A percentile compares a stretch with the other conserved stretches of the same genome.
Evolutionary conservation across 1,140 invertebrate species (phyloP).

Genomic region (Meloidogyne floridensis): DNA sequence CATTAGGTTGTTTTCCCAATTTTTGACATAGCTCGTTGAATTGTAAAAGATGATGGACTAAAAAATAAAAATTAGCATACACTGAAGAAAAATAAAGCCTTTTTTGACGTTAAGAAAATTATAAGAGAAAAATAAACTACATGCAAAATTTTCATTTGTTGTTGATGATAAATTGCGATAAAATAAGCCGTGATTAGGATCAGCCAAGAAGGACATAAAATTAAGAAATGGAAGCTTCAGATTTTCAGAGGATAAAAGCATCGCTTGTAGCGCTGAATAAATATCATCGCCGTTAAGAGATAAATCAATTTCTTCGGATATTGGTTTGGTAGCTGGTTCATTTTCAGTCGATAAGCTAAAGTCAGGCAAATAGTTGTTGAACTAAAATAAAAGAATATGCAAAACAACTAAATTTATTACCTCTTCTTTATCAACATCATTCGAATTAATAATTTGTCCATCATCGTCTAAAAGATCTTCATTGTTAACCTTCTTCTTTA

Average conservation of each 20-base stretch:
- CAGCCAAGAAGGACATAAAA: constrained; percentile 8
- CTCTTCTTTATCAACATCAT: neutral
- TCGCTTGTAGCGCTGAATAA: neutral
- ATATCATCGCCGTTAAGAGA: neutral
- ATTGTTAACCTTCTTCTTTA: neutral
- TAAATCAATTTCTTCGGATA: neutral
- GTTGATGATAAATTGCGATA: neutral
- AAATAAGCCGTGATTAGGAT: neutral
- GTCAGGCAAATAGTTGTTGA: constrained; percentile 12
- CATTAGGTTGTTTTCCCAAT: neutral
- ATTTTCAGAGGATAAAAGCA: neutral
- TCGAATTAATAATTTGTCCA: neutral
- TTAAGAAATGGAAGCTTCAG: neutral
- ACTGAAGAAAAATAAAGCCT: neutral
- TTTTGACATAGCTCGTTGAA: constrained; percentile 19
- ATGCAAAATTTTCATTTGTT: neutral
- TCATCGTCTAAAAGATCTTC: neutral
- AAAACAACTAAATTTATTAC: neutral
- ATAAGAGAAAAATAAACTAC: neutral
- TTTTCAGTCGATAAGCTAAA: neutral
- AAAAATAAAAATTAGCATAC: neutral
- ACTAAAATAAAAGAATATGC: neutral
- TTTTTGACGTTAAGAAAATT: neutral
- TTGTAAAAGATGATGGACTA: constrained; percentile 34
- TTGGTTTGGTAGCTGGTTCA: neutral